Evolutionary conservation across 2,797 vertebrate species (phyloP).

Genomic region (Columba guinea): DNA sequence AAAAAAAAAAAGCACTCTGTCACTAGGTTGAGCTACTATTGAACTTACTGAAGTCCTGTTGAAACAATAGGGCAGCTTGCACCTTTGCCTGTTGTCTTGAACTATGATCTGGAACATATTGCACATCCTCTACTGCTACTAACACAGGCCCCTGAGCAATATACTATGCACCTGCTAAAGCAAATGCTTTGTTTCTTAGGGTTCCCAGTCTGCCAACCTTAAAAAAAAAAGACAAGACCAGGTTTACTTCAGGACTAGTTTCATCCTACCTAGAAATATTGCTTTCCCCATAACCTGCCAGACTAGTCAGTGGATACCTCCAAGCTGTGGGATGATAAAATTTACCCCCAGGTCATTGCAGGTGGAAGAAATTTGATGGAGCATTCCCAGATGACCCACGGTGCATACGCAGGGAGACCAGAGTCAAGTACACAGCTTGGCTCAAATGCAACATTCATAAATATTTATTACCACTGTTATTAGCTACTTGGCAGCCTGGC

Average conservation of each 20-base stretch:
- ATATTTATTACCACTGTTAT: not conserved
- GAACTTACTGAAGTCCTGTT: not conserved
- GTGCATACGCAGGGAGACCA: accelerated
- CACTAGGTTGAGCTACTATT: not conserved
- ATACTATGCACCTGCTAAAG: accelerated
- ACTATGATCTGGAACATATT: not conserved
- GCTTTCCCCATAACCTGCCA: not conserved
- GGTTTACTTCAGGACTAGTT: not conserved
- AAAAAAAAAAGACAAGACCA: not conserved
- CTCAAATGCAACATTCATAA: not conserved
- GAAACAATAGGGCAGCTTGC: not conserved
- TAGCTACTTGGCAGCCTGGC: not conserved
- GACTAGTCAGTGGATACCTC: not conserved
- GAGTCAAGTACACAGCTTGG: not conserved
- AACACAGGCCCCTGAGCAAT: accelerated
- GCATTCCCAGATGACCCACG: not conserved
- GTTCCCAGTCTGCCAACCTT: not conserved
- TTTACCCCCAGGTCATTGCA: not conserved
- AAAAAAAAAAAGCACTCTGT: too few species aligned
- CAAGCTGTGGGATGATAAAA: not conserved
- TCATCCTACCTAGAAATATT: not conserved
- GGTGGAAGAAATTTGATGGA: not conserved
- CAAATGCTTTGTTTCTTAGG: not conserved
- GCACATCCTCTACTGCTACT: not conserved
- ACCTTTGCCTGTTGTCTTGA: not conserved